Percentiles rank a stretch among this genome's conserved stretches.
Conservation (phyloP, 2,113 vertebrate species). For the Diphyllodes magnificus region DNA sequence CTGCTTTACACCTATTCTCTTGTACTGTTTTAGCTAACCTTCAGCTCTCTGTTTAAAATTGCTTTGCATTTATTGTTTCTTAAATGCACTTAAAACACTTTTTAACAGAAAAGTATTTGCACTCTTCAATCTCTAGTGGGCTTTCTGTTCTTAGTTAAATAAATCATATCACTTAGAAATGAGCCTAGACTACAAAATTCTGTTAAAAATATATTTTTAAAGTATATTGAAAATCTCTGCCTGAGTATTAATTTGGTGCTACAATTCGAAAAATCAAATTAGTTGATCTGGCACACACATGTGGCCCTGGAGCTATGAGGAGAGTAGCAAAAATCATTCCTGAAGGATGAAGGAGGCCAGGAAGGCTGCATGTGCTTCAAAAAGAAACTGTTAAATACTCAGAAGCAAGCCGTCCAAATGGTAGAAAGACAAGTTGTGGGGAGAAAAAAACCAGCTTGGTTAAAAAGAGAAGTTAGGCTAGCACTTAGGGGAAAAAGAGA, state of each 20-base stretch:
- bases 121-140: background rate
- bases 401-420: background rate
- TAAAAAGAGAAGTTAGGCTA: background rate
- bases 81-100: background rate
- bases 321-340: background rate
- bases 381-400: background rate
- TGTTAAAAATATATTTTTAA: background rate
- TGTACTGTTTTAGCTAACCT: background rate
- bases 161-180: background rate
- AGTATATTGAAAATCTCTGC: background rate
- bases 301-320: background rate
- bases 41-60: background rate
- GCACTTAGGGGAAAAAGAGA: background rate
- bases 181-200: background rate
- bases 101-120: background rate
- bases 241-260: background rate
- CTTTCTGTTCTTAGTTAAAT: background rate
- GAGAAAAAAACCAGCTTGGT: background rate
- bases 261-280: background rate
- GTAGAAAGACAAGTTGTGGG: background rate
- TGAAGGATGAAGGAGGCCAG: background rate
- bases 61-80: background rate
- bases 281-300: background rate
- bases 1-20: background rate
- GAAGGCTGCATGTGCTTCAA: background rate